Percentiles rank a stretch among this genome's conserved stretches.
These are phyloP conservation scores for Paragorgia papillata DNA, from an alignment of 92 coral and sea anemone genomes.

Conservation along the genomic window DNA sequence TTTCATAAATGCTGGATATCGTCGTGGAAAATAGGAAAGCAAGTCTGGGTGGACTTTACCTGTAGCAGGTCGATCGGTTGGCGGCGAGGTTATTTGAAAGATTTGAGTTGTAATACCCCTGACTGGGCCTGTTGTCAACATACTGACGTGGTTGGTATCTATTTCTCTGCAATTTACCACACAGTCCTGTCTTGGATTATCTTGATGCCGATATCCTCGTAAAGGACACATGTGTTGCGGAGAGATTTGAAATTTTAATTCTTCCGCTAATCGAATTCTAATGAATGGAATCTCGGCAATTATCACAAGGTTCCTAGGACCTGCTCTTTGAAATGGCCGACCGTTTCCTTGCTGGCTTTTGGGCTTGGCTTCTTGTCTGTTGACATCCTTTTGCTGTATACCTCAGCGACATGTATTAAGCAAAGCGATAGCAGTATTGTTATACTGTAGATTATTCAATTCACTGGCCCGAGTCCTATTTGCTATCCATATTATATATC, in stretches of 20 bases:
- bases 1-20: not conserved
- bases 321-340: conserved; percentile 22
- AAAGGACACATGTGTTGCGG: conserved; percentile 26
- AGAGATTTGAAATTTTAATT: conserved; percentile 23
- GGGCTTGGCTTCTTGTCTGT: not conserved
- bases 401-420: too few relatives aligned
- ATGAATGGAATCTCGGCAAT: conserved; percentile 34
- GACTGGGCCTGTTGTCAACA: conserved; percentile 34
- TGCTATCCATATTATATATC: not conserved
- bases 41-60: not conserved
- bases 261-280: conserved; percentile 30
- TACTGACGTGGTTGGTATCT: conserved; percentile 19
- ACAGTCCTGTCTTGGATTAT: conserved; percentile 17
- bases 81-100: conserved; percentile 21
- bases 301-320: conserved; percentile 12
- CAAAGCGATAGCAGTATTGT: too few relatives aligned
- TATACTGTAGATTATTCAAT: too few relatives aligned
- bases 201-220: not conserved
- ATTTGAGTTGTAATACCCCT: conserved; percentile 23
- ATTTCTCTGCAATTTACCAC: not conserved
- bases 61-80: conserved; percentile 1
- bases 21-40: not conserved
- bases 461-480: too few relatives aligned
- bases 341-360: not conserved
- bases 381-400: too few relatives aligned